Evolutionary conservation across 92 coral and sea anemone species (phyloP).

Genomic region (Actinostola sp.): DNA sequence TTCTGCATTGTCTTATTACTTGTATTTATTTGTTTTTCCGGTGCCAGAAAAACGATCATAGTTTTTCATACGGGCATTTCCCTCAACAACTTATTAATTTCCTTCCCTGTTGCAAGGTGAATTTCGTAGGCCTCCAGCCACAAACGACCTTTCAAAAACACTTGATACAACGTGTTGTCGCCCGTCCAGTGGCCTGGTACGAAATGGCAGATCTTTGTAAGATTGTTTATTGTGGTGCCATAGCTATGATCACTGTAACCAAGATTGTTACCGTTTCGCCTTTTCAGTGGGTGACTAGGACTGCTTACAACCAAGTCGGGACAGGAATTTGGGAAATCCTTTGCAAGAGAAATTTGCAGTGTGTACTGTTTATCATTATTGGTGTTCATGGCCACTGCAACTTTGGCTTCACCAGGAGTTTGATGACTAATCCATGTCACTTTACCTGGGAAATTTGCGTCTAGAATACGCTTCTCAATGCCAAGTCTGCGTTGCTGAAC

Average conservation of each 20-base stretch:
- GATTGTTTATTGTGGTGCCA: background rate
- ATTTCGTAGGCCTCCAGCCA: too few species aligned
- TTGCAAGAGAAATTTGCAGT: conserved; percentile 66
- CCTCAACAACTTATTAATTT: too few species aligned
- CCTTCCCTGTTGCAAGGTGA: too few species aligned
- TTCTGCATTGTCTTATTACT: too few species aligned
- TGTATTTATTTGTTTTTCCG: too few species aligned
- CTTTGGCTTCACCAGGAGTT: conserved; percentile 53
- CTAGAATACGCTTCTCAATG: conserved; percentile 55
- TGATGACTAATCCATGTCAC: conserved; percentile 72
- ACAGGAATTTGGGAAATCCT: conserved; percentile 78
- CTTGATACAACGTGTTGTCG: too few species aligned
- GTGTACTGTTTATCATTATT: conserved; percentile 55
- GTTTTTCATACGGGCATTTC: too few species aligned
- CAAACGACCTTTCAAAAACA: too few species aligned
- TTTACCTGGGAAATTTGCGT: conserved; percentile 37
- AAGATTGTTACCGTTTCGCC: conserved; percentile 18
- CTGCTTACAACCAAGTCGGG: conserved; percentile 68
- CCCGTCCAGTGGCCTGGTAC: too few species aligned
- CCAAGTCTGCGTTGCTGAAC: conserved; percentile 60
- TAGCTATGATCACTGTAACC: conserved; percentile 8
- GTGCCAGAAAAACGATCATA: too few species aligned
- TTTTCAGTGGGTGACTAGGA: conserved; percentile 43
- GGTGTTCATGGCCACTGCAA: conserved; percentile 65
- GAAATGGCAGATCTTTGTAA: too few species aligned